phyloP scores from a whole-genome alignment of 2,888 invertebrate genomes.

The Ptilodon capucinus region DNA sequence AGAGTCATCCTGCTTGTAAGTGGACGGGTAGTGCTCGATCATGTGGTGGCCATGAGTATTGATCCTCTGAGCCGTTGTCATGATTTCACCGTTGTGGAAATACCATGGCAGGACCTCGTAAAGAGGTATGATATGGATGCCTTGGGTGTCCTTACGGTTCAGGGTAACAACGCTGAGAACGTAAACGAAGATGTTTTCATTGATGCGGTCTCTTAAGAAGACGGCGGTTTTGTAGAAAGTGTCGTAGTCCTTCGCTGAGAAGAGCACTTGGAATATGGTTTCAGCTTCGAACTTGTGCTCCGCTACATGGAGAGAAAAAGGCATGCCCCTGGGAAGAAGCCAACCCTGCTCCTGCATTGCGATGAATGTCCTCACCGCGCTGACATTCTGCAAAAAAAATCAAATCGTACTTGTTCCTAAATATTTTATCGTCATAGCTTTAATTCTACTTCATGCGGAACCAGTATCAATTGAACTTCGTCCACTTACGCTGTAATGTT shows the following conservation, averaged over 20 bases:
- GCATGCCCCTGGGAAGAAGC: constrained; percentile 80
- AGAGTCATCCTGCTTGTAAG: constrained; percentile 66
- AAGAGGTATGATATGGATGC: constrained; percentile 85
- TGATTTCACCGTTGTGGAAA: constrained; percentile 86
- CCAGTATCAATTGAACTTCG: neutral
- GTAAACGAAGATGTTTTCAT: constrained; percentile 87
- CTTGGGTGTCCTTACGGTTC: constrained; percentile 84
- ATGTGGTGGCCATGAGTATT: constrained; percentile 61
- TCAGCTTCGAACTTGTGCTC: constrained; percentile 84
- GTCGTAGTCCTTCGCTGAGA: constrained; percentile 87
- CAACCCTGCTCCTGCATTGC: constrained; percentile 77
- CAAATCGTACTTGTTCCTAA: neutral
- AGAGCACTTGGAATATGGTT: constrained; percentile 85
- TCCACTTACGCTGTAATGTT: constrained; percentile 70
- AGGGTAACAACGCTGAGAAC: constrained; percentile 84
- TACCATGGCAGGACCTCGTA: constrained; percentile 89
- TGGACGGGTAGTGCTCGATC: constrained; percentile 55
- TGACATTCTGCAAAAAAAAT: constrained; percentile 68
- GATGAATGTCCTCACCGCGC: constrained; percentile 80
- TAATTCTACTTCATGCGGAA: neutral
- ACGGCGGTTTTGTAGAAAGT: constrained; percentile 87
- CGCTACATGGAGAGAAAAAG: constrained; percentile 82
- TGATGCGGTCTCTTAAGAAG: constrained; percentile 85
- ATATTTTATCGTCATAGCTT: neutral
- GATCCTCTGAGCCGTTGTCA: constrained; percentile 85